Percentiles rank a stretch among this genome's conserved stretches.
These are phyloP conservation scores for Apis laboriosa DNA, from an alignment of 1,140 invertebrate species.

Conservation along the genomic window DNA sequence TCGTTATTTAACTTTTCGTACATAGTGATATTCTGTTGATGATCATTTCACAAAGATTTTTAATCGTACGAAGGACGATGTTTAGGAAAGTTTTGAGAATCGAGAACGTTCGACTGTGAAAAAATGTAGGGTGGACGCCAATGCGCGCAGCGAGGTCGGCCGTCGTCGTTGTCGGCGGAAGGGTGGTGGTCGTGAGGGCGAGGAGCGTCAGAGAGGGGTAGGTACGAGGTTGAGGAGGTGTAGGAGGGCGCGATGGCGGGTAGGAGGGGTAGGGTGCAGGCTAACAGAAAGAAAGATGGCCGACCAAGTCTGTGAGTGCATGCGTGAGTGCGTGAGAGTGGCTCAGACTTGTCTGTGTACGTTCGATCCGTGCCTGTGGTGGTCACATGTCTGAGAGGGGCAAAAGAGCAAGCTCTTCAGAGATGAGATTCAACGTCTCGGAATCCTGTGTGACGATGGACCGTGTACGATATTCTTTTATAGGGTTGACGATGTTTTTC, in stretches of 20 bases:
- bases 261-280: conserved; percentile 53
- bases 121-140: conserved; percentile 64
- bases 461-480: conserved; percentile 41
- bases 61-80: not conserved
- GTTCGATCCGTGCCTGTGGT: conserved; percentile 5
- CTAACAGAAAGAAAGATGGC: conserved; percentile 65
- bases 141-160: conserved; percentile 63
- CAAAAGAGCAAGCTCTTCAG: conserved; percentile 50
- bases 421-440: conserved; percentile 50
- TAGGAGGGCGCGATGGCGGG: conserved; percentile 48
- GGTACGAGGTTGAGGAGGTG: conserved; percentile 51
- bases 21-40: not conserved
- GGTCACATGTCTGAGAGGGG: conserved; percentile 51
- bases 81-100: conserved; percentile 38
- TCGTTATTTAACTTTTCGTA: not conserved
- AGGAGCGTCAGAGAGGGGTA: conserved; percentile 64
- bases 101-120: conserved; percentile 49
- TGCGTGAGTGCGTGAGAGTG: conserved; percentile 58
- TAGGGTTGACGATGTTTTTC: conserved; percentile 36
- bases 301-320: conserved; percentile 58
- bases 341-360: conserved; percentile 33
- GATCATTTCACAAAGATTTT: not conserved
- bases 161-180: conserved; percentile 60
- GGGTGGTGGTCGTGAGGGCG: conserved; percentile 63
- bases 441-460: conserved; percentile 44